Base-by-base conservation (phyloP, 2,888 invertebrate genomes). In the Linnaemya vulpina region DNA sequence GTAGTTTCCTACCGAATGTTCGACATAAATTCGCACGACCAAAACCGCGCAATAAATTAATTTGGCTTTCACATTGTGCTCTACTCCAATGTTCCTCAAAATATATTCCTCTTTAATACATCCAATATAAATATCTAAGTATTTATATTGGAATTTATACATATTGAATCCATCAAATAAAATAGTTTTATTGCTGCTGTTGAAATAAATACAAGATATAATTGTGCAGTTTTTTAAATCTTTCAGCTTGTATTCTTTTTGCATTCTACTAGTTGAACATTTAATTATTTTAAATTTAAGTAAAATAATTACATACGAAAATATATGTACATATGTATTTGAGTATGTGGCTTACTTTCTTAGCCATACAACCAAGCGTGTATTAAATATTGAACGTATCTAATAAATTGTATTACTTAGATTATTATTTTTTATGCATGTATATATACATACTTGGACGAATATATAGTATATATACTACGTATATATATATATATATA, bases 241-340 rank as follows among this genome's bases (percentile, higher is more conserved):
- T 53, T 71, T 40, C 43, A 71, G 63, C 30, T 70, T 62, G 63
- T 43, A 71, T 63, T 71, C n/a, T 78, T 53, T 70, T 49, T 25
- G 46, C 20, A 30, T 35, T 43, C 17, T 65, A 22, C 43, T 55
- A 20, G 55, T 65, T 65, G 22, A 40, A 65, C 5, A 38, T 30
- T 65, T 46, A 15, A 65, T 55, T 10, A 76, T 63, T 20, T 67
- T 55, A 10, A 67, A 60, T 76, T 46, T 35, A 67, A 76, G 30
- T 10, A 67, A 58, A 55, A 65, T 65, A 53, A 43, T 20, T 30
- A 46, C 13, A 43, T 30, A 76, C 38, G 51, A 63, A 74, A 40
- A 63, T 8, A 11, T 71, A 8, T 13, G 22, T 10, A 8, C 11
- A 11, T 71, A 8, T 13, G 22, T 10, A 8, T 43, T 15, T n/a